phyloP scores from a whole-genome alignment of 2,113 vertebrate genomes.

The Chionomys nivalis region DNA sequence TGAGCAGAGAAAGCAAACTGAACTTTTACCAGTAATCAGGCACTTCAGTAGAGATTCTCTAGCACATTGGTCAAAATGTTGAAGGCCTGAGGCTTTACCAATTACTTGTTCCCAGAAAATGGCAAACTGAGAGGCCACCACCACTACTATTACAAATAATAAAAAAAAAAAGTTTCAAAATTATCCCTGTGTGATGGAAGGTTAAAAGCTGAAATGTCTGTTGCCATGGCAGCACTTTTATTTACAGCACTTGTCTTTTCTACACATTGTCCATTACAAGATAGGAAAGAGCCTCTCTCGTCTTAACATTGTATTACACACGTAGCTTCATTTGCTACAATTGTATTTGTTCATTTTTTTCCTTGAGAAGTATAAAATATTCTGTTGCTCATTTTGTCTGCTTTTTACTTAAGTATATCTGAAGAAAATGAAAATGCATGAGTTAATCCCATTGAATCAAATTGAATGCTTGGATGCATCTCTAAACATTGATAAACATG shows the following conservation, averaged over 20 bases:
- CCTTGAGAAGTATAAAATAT: slow-evolving; percentile 39
- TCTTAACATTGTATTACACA: slow-evolving; percentile 15
- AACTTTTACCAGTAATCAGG: slow-evolving; percentile 47
- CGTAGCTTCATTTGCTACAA: slow-evolving; percentile 60
- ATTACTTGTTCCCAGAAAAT: slow-evolving; percentile 67
- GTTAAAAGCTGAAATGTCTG: slow-evolving; percentile 70
- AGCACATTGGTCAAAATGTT: slow-evolving; percentile 20
- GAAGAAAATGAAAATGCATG: slow-evolving; percentile 29
- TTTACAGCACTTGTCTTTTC: slow-evolving; percentile 65
- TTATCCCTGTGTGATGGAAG: slow-evolving; percentile 41
- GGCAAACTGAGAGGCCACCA: slow-evolving; percentile 55
- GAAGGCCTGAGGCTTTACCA: slow-evolving; percentile 56
- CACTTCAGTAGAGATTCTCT: neutral
- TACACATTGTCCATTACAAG: slow-evolving; percentile 57
- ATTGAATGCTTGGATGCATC: neutral
- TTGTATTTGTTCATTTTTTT: slow-evolving; percentile 62
- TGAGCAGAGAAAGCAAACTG: slow-evolving; percentile 31
- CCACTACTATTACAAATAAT: slow-evolving; percentile 58
- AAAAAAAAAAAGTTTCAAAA: slow-evolving; percentile 59
- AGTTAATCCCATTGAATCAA: neutral
- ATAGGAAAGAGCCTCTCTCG: slow-evolving; percentile 49
- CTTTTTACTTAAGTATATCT: slow-evolving; percentile 23
- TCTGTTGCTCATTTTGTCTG: slow-evolving; percentile 57
- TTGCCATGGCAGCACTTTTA: slow-evolving; percentile 70
- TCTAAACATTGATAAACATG: neutral